Evolutionary conservation across 2,888 invertebrate genomes (phyloP), one percentile per base, ranked within the genome.

Genomic region (Frankliniella intonsa): DNA sequence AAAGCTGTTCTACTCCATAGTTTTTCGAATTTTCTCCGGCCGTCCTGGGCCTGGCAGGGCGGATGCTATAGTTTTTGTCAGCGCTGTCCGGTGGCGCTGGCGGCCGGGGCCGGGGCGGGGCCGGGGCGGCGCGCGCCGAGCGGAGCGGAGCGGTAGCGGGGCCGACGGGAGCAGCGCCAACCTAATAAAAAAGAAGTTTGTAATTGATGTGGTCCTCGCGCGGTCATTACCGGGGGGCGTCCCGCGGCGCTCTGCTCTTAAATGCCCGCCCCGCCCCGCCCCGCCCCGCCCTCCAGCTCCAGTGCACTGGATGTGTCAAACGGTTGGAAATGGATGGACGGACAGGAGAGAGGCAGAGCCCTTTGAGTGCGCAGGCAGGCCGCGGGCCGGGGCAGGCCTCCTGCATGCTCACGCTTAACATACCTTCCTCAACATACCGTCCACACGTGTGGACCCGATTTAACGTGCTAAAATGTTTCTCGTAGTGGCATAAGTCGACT

Each of bases 121-220:
- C 38, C 2, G 38, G 38, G 38, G 38, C 38, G 38, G 38, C 38
- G 38, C 38, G 38, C 38, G 38, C 38, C 38, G 38, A 38, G 38
- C 38, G 38, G 38, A 38, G 38, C 38, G 2, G 38, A 38, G 38
- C 38, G 38, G 38, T 38, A 38, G 38, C 38, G 38, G 2, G 38
- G 2, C 38, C 38, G 38, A 22, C 65, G 65, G 65, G 14, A 55
- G 12, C 55, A 14, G 12, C 55, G 55, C 17, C 55, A 55, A 55
- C 55, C 17, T 9, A 69, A 65, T 65, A 65, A 69, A n/a, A 69
- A 69, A 22, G 22, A 69, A 69, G 69, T 22, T 22, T n/a, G 69
- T 69, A 69, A 69, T 69, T 69, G 69, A 69, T 69, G 69, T 69
- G 22, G 69, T 69, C 69, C 69, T 38, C 38, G 69, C 69, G 69